A percentile compares a stretch with the other conserved stretches of the same genome.
These are phyloP conservation scores for Taeniopygia guttata DNA, from an alignment of 2,797 vertebrate genomes.

Conservation along the genomic window DNA sequence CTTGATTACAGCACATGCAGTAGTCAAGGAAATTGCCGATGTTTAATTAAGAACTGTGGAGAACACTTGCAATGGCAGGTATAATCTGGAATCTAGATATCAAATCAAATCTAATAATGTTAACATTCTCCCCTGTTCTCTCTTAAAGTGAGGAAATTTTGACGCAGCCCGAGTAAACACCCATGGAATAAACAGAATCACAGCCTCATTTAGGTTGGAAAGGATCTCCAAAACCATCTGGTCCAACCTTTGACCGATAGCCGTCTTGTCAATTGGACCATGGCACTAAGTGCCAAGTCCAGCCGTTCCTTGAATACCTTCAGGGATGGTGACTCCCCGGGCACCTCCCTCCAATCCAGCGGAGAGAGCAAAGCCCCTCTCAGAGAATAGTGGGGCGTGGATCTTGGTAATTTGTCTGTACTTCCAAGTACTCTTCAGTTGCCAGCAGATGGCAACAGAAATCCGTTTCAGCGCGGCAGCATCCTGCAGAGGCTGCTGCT, in stretches of 20 bases:
- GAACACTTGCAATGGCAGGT: not conserved
- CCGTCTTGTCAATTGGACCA: not conserved
- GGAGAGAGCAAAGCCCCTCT: not conserved
- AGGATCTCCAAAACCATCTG: not conserved
- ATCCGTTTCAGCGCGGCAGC: not conserved
- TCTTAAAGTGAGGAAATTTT: not conserved
- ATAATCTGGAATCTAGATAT: not conserved
- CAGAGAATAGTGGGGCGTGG: not conserved
- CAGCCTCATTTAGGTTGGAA: not conserved
- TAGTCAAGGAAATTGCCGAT: not conserved
- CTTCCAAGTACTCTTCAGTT: not conserved
- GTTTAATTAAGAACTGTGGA: not conserved
- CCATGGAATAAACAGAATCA: not conserved
- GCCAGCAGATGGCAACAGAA: slow-evolving; percentile 60
- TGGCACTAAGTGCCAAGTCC: not conserved
- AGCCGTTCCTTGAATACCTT: not conserved
- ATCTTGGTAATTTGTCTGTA: not conserved
- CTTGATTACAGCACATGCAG: rapidly evolving
- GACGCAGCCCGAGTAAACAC: not conserved
- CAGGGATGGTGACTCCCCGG: not conserved
- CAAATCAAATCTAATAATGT: not conserved
- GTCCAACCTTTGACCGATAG: not conserved
- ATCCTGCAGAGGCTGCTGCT: not conserved
- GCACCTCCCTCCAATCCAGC: not conserved
- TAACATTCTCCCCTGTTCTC: not conserved